A percentile compares a stretch with the other conserved stretches of the same genome.
Conservation (phyloP, 2,113 vertebrate genomes). For the Genyomyrus donnyi region DNA sequence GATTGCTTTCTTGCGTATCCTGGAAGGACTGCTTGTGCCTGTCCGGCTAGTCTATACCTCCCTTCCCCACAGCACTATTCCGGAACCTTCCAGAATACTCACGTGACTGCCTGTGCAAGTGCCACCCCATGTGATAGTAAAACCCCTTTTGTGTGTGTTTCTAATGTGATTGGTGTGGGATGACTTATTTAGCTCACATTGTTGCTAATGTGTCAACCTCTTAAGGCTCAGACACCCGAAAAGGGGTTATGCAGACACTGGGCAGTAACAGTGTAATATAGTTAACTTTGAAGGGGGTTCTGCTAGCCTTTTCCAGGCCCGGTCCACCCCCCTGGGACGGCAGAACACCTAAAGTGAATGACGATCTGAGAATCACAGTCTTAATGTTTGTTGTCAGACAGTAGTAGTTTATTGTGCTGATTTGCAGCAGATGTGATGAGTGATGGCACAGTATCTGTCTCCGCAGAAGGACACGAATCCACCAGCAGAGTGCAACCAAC, state of each 20-base stretch:
- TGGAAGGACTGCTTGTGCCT: not conserved
- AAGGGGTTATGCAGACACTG: not conserved
- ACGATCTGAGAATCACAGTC: not conserved
- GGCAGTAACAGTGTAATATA: not conserved
- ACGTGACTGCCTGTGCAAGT: not conserved
- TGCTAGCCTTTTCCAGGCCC: not conserved
- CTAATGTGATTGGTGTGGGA: not conserved
- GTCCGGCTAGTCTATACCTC: not conserved
- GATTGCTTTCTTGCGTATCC: conserved; percentile 10
- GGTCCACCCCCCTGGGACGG: not conserved
- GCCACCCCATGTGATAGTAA: conserved; percentile 13
- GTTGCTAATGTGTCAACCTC: not conserved
- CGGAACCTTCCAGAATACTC: conserved; percentile 22
- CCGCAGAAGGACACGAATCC: conserved; percentile 93
- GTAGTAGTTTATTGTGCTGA: not conserved
- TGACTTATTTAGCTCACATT: not conserved
- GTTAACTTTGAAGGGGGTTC: not conserved
- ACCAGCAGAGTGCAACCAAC: conserved; percentile 95
- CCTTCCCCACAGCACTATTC: not conserved
- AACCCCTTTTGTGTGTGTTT: not conserved
- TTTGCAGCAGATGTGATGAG: not conserved
- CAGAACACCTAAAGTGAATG: not conserved
- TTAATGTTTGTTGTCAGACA: conserved; percentile 3
- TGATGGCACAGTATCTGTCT: not conserved
- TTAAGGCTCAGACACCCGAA: not conserved